Conservation (phyloP, 2,888 invertebrate genomes). For the Rhaphigaster nebulosa region DNA sequence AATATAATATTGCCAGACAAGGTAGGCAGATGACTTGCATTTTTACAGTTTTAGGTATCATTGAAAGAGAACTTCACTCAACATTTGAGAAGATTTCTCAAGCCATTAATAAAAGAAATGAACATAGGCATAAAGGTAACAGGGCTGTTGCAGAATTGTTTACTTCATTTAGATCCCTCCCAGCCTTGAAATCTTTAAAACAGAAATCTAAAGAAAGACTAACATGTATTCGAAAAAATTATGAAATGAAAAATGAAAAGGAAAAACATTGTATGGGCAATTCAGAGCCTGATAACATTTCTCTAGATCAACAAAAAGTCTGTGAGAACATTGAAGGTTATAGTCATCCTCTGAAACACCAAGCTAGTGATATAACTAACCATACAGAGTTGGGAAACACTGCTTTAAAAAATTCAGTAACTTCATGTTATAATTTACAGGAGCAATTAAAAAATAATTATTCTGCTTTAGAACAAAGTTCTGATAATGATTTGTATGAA, state of each 20-base stretch:
- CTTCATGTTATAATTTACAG: not conserved
- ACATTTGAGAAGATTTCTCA: slow-evolving; percentile 4
- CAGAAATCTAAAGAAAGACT: not conserved
- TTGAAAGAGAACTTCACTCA: slow-evolving; percentile 47
- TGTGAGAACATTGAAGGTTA: not conserved
- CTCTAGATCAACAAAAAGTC: not conserved
- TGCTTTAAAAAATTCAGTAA: not conserved
- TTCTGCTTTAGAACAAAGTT: not conserved
- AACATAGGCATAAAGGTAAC: not conserved
- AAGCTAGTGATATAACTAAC: not conserved
- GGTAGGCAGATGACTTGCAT: slow-evolving; percentile 42
- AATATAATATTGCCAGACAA: slow-evolving; percentile 43
- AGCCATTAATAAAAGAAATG: not conserved
- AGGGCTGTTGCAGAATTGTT: not conserved
- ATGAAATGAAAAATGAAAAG: too few relatives aligned
- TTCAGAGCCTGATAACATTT: not conserved
- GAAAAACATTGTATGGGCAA: not conserved
- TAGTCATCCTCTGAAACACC: not conserved
- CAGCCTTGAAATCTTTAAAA: not conserved
- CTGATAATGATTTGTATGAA: not conserved
- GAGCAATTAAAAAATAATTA: not conserved
- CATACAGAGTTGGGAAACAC: not conserved
- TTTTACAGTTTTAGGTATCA: slow-evolving; percentile 49
- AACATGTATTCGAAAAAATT: not conserved
- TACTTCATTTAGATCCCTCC: slow-evolving; percentile 18